Evolutionary conservation across 2,797 vertebrate genomes (phyloP).

Genomic region (Iguana delicatissima): DNA sequence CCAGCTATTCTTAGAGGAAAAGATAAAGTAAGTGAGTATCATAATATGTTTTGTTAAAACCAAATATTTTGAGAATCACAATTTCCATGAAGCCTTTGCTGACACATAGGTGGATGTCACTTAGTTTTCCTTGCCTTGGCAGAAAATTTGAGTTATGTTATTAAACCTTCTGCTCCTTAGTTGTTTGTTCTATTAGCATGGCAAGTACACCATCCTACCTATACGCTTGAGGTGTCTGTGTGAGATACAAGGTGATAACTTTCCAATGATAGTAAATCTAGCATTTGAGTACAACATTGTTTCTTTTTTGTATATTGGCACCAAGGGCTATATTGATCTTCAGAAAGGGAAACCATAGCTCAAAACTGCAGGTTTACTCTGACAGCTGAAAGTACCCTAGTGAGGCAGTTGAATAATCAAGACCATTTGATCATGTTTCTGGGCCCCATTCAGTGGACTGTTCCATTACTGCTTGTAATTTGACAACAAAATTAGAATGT

Average conservation of each 20-base stretch:
- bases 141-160: neutral
- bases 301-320: conserved; percentile 40
- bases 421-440: neutral
- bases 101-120: neutral
- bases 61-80: no score
- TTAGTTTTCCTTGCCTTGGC: neutral
- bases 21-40: neutral
- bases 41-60: neutral
- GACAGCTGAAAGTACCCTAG: neutral
- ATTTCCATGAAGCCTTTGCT: neutral
- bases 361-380: conserved; percentile 40
- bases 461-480: conserved; percentile 20
- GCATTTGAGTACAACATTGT: conserved; percentile 6
- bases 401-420: neutral
- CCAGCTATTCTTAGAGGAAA: neutral
- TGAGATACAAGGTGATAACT: neutral
- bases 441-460: neutral
- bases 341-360: conserved; percentile 24
- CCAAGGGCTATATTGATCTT: conserved; percentile 39
- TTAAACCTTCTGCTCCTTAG: neutral
- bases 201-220: neutral
- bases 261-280: neutral
- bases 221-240: neutral
- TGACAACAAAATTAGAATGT: neutral
- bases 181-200: no score